A percentile compares a stretch with the other conserved stretches of the same genome.
Evolutionary conservation across 2,797 vertebrate species (phyloP).

Genomic region (Crax fasciolata): DNA sequence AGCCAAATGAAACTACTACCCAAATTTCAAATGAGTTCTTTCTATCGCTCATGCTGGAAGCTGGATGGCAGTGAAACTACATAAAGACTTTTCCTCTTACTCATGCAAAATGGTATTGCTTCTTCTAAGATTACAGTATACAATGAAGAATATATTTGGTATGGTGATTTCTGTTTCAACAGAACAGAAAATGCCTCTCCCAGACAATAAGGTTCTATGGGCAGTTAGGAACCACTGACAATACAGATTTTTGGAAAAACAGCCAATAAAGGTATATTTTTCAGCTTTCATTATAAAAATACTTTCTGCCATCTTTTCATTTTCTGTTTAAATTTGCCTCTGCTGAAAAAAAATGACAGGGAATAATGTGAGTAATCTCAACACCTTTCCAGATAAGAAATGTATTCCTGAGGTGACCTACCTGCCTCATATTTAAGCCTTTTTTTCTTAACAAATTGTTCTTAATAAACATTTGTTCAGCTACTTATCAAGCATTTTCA

Average conservation of each 20-base stretch:
- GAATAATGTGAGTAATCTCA: neutral
- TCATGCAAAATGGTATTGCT: conserved; percentile 62
- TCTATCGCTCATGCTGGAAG: conserved; percentile 23
- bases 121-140: conserved; percentile 63
- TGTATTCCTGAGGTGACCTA: conserved; percentile 51
- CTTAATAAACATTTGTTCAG: conserved; percentile 53
- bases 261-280: neutral
- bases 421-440: conserved; percentile 13
- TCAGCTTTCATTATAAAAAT: neutral
- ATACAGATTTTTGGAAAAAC: neutral
- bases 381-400: conserved; percentile 43
- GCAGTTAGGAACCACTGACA: neutral
- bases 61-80: conserved; percentile 52
- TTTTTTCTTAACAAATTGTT: conserved; percentile 7
- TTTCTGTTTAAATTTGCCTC: neutral
- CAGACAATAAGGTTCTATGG: neutral
- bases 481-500: conserved; percentile 31
- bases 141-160: conserved; percentile 43
- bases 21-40: conserved; percentile 41
- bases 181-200: neutral
- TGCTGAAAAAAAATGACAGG: neutral
- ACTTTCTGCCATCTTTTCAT: neutral
- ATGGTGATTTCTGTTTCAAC: conserved; percentile 5
- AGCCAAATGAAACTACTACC: conserved; percentile 44
- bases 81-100: conserved; percentile 59